Evolutionary conservation across 2,113 vertebrate species (phyloP), one percentile per base, ranked within the genome.

Genomic region (Ranitomeya imitator): DNA sequence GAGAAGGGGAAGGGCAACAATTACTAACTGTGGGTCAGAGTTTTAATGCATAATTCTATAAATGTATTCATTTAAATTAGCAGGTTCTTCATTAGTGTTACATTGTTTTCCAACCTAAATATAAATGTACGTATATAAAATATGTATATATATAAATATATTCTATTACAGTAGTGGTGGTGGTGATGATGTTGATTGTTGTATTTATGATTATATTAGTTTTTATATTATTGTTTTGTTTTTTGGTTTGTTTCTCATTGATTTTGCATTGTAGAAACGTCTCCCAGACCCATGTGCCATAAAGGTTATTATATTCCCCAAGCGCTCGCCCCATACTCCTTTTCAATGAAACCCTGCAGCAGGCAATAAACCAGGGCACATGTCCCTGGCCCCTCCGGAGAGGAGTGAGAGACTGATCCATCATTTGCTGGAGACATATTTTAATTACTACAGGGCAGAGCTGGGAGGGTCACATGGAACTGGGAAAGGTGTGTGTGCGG

Each of bases 391-490:
- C 73, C 85, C 85, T 86, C 74, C 73, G 52, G 85, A 77, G 85
- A 86, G 85, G 85, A 76, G 74, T 45, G 18, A 54, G 71, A 78
- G 74, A 51, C 85, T 78, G 85, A 86, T 86, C 85, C 85, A 86
- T 86, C 85, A 86, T 86, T 65, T 60, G 23, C 59, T 18, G 85
- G 14, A 63, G 85, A 86, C 85, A 86, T 61, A 86, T 51, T 86
- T 86, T 86, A 86, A 86, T 86, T 86, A 86, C 85, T 77, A 86
- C 19, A 12, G 85, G 85, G 85, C 85, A 61, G 60, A 86, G 37
- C 73, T 26, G 74, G 85, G 74, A 86, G 21, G 74, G 73, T 63
- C 85, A 63, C 74, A 21, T 37, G 45, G 73, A 79, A n/a, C 37
- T 9, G 85, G 69, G 37, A 78, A 79, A 86, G 59, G 19, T 79